A percentile compares a stretch with the other conserved stretches of the same genome.
Evolutionary conservation across 2,113 vertebrate species (phyloP).

Genomic region (Tor tambroides): DNA sequence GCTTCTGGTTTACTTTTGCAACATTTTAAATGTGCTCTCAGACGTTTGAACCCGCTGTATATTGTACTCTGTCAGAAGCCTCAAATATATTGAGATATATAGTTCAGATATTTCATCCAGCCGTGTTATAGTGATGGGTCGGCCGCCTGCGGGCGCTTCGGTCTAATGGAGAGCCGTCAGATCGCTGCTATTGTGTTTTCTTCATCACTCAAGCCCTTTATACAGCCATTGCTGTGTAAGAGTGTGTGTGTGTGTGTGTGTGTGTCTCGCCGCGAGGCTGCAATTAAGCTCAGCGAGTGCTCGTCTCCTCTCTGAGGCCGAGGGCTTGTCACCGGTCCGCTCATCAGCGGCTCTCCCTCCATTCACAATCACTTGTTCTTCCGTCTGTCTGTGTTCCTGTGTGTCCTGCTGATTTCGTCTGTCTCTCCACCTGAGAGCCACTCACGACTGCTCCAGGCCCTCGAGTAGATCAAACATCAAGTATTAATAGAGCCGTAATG

Average conservation of each 20-base stretch:
- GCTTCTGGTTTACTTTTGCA: background rate
- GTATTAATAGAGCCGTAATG: conserved; percentile 49
- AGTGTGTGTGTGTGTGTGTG: background rate
- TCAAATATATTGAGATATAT: background rate
- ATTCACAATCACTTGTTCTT: background rate
- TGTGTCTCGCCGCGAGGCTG: conserved; percentile 13
- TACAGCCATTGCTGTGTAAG: conserved; percentile 37
- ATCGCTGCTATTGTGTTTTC: conserved; percentile 4
- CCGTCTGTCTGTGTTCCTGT: background rate
- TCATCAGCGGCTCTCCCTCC: background rate
- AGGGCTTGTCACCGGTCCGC: background rate
- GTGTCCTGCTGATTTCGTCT: background rate
- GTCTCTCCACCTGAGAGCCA: conserved; percentile 40
- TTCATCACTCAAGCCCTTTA: conserved; percentile 16
- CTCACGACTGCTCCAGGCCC: background rate
- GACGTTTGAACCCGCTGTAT: background rate
- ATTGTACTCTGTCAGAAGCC: background rate
- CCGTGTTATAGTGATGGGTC: background rate
- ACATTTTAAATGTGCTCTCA: background rate
- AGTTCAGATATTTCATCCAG: background rate
- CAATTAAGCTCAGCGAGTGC: conserved; percentile 35
- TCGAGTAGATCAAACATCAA: background rate
- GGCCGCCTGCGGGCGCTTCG: background rate
- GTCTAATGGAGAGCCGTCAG: conserved; percentile 23
- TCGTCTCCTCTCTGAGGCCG: conserved; percentile 3